Percentiles rank a stretch among this genome's conserved stretches.
These are phyloP conservation scores for Micoletzkya japonica DNA, from an alignment of 2,888 invertebrate species.

Conservation along the genomic window DNA sequence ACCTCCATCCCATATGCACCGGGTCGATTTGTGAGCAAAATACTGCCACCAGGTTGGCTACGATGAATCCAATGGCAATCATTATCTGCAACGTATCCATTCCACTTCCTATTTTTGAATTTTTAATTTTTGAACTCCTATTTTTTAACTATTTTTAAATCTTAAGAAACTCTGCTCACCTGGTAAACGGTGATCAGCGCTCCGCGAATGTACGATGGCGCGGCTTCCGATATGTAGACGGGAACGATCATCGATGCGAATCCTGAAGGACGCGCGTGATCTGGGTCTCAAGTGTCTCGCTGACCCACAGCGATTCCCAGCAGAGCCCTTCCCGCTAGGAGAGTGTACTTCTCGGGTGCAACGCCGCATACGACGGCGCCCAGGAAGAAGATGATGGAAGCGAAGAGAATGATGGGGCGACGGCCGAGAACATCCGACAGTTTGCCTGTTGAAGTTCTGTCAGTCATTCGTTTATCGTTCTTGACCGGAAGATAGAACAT, in stretches of 20 bases:
- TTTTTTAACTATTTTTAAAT: neutral
- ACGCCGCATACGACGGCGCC: constrained; percentile 66
- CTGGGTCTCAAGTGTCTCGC: too few species aligned
- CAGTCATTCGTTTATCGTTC: too few species aligned
- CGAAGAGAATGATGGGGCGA: constrained; percentile 67
- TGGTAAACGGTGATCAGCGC: constrained; percentile 54
- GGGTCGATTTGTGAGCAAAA: constrained; percentile 66
- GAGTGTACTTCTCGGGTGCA: constrained; percentile 41
- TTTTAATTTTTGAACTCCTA: too few species aligned
- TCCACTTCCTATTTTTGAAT: too few species aligned
- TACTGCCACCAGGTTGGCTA: constrained; percentile 68
- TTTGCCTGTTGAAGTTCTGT: too few species aligned
- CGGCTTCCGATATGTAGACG: constrained; percentile 70
- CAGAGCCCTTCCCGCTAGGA: constrained; percentile 53
- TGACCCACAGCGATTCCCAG: constrained; percentile 57
- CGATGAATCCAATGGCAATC: constrained; percentile 69
- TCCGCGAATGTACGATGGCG: constrained; percentile 68
- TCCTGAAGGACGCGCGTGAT: too few species aligned
- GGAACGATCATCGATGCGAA: constrained; percentile 68
- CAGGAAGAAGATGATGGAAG: constrained; percentile 67
- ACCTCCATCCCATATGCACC: constrained; percentile 69
- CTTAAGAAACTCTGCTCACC: constrained; percentile 3
- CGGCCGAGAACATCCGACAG: constrained; percentile 68
- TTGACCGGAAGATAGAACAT: too few species aligned
- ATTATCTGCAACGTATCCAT: too few species aligned